phyloP scores from a whole-genome alignment of 2,888 invertebrate genomes.

The Gandaritis pyraliata region DNA sequence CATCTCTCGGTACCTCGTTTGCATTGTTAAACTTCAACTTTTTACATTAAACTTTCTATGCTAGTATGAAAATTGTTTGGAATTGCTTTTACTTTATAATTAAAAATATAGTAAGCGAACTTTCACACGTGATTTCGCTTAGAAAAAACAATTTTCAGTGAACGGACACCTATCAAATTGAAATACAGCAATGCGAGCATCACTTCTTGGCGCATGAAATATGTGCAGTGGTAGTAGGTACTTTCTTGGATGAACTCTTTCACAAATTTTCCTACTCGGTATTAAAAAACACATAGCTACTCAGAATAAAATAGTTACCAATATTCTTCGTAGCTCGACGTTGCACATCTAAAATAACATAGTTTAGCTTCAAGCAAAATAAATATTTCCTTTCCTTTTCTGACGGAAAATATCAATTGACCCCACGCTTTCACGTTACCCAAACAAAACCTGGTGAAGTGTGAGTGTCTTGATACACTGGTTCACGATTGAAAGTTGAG shows the following conservation, averaged over 20 bases:
- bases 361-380: constrained; percentile 51
- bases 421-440: constrained; percentile 40
- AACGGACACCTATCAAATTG: too few relatives aligned
- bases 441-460: constrained; percentile 39
- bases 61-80: constrained; percentile 28
- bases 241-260: too few relatives aligned
- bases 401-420: constrained; percentile 50
- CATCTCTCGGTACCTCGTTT: constrained; percentile 21
- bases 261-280: too few relatives aligned
- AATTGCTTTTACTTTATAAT: constrained; percentile 27
- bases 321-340: constrained; percentile 32
- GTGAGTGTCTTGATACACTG: constrained; percentile 40
- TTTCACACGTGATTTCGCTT: background rate
- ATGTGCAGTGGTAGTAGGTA: too few relatives aligned
- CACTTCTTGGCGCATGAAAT: too few relatives aligned
- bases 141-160: background rate
- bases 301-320: background rate
- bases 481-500: constrained; percentile 28
- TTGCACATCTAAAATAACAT: constrained; percentile 43
- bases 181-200: too few relatives aligned
- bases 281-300: too few relatives aligned
- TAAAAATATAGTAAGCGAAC: constrained; percentile 4
- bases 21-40: constrained; percentile 35
- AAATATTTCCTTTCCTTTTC: constrained; percentile 57
- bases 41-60: constrained; percentile 33